Percentiles rank a stretch among this genome's conserved stretches.
phyloP scores from a whole-genome alignment of 2,797 vertebrate species.

The Taeniopygia guttata region DNA sequence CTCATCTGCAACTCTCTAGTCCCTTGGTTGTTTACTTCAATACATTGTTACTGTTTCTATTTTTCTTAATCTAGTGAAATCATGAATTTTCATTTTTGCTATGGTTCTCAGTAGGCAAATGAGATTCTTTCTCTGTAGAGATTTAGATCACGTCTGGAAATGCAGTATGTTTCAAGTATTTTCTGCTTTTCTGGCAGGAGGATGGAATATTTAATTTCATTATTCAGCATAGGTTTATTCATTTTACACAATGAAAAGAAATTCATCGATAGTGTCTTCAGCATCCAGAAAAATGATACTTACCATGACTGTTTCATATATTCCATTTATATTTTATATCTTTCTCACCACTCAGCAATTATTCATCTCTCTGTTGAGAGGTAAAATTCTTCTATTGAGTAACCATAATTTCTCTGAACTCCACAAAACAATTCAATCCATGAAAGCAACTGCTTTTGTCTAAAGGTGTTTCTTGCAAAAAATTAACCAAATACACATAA shows the following conservation, averaged over 20 bases:
- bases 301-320: constrained; percentile 32
- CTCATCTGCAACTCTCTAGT: background rate
- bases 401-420: constrained; percentile 23
- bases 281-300: constrained; percentile 43
- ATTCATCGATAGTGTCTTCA: constrained; percentile 42
- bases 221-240: constrained; percentile 31
- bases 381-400: constrained; percentile 19
- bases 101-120: background rate
- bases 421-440: constrained; percentile 7
- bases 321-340: constrained; percentile 66
- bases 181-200: constrained; percentile 32
- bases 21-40: constrained; percentile 36
- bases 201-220: constrained; percentile 62
- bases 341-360: constrained; percentile 47
- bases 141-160: constrained; percentile 37
- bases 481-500: background rate
- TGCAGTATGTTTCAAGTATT: constrained; percentile 31
- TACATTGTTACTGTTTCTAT: background rate
- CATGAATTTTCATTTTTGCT: constrained; percentile 18
- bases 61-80: background rate
- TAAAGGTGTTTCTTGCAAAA: constrained; percentile 6
- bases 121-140: constrained; percentile 14
- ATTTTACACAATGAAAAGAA: constrained; percentile 31
- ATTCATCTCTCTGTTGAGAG: constrained; percentile 25
- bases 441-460: constrained; percentile 36